Percentiles rank a stretch among this genome's conserved stretches.
phyloP scores from a whole-genome alignment of 2,113 vertebrate species.

The Columba livia region DNA sequence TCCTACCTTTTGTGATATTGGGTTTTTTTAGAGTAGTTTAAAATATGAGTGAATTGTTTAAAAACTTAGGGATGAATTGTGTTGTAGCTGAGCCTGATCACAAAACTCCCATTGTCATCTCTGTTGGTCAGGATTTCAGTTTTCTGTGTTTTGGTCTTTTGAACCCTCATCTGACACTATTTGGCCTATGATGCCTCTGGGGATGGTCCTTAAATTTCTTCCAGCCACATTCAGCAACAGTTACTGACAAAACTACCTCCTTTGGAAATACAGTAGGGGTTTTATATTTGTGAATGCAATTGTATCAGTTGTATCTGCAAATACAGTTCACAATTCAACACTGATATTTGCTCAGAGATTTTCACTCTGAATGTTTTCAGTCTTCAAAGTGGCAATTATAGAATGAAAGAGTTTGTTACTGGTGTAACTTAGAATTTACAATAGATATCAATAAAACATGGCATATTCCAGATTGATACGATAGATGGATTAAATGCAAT shows the following conservation, averaged over 20 bases:
- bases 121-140: neutral
- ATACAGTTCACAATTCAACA: neutral
- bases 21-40: neutral
- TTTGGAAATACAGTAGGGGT: neutral
- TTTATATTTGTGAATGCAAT: neutral
- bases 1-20: neutral
- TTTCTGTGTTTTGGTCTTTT: neutral
- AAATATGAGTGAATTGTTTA: neutral
- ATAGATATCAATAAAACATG: neutral
- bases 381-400: neutral
- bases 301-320: neutral
- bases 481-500: neutral
- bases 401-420: neutral
- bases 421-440: neutral
- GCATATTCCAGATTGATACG: neutral
- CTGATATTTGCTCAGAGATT: neutral
- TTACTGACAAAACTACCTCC: neutral
- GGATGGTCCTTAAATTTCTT: neutral
- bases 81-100: neutral
- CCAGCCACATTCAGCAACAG: neutral
- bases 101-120: neutral
- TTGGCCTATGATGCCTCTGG: neutral
- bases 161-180: neutral
- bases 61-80: neutral
- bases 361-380: neutral